Evolutionary conservation across 2,888 invertebrate genomes (phyloP).

Genomic region (Lasioglossum morio): DNA sequence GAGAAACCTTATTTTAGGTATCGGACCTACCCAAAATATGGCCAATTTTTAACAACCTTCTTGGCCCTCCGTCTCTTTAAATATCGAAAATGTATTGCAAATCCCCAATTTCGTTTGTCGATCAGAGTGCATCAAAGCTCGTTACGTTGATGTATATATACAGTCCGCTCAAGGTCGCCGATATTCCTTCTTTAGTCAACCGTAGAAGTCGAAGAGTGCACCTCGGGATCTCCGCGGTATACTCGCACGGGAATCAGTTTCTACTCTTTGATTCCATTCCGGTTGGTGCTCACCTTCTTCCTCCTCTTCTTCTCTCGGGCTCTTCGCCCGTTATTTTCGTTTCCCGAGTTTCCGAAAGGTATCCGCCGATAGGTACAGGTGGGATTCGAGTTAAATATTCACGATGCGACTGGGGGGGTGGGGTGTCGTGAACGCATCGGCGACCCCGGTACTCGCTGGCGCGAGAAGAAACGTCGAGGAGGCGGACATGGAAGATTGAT

Average conservation of each 20-base stretch:
- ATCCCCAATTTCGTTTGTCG: conserved; percentile 36
- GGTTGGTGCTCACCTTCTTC: conserved; percentile 15
- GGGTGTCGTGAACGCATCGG: conserved; percentile 41
- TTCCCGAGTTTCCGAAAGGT: conserved; percentile 42
- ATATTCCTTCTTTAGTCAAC: conserved; percentile 42
- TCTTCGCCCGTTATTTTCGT: conserved; percentile 30
- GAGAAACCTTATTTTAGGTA: background rate
- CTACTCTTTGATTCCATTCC: conserved; percentile 54
- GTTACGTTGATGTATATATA: conserved; percentile 1
- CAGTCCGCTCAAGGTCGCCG: conserved; percentile 43
- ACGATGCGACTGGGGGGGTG: conserved; percentile 9
- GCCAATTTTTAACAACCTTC: background rate
- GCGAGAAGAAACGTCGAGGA: conserved; percentile 24
- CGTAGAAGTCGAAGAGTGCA: conserved; percentile 30
- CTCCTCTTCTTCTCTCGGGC: conserved; percentile 9
- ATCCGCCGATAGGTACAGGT: conserved; percentile 55
- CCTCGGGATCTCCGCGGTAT: conserved; percentile 23
- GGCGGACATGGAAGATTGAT: conserved; percentile 59
- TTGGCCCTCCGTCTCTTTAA: background rate
- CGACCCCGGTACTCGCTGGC: conserved; percentile 9
- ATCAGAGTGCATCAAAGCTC: background rate
- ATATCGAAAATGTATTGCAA: background rate
- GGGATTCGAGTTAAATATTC: conserved; percentile 67
- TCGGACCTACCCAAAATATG: background rate
- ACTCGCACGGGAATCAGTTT: conserved; percentile 50